These are phyloP conservation scores for Micrasema longulum DNA, from an alignment of 1,140 invertebrate species.

Conservation along the genomic window DNA sequence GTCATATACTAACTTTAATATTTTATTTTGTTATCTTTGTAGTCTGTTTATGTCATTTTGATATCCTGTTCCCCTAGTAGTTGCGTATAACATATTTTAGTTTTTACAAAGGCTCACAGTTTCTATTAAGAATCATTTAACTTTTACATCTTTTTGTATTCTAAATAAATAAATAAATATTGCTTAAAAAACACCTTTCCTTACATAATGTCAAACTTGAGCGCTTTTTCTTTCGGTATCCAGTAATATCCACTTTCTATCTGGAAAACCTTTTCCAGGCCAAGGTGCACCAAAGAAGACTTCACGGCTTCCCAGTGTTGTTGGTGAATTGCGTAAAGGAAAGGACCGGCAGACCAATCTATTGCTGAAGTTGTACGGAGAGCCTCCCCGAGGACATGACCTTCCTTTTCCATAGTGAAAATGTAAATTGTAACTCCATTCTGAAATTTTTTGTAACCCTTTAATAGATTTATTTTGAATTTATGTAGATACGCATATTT, in stretches of 20 bases:
- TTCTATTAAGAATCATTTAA: background rate
- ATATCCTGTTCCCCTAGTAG: too few species aligned
- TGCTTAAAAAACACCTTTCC: background rate
- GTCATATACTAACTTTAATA: too few species aligned
- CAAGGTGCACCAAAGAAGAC: constrained; percentile 34
- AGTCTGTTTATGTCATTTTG: too few species aligned
- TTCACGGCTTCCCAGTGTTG: constrained; percentile 49
- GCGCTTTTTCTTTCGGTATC: constrained; percentile 49
- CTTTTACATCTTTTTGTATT: background rate
- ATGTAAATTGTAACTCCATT: constrained; percentile 32
- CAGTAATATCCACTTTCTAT: constrained; percentile 48
- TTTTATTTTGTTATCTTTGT: too few species aligned
- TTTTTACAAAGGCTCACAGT: background rate
- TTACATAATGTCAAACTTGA: constrained; percentile 53
- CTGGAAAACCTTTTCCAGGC: constrained; percentile 43
- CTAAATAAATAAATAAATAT: background rate
- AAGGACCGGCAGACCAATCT: constrained; percentile 40
- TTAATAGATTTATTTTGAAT: constrained; percentile 2
- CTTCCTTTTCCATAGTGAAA: constrained; percentile 46
- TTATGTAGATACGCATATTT: background rate
- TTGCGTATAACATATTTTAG: too few species aligned
- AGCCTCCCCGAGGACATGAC: constrained; percentile 34
- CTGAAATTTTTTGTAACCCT: constrained; percentile 39
- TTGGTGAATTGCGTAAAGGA: constrained; percentile 50
- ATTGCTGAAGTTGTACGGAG: constrained; percentile 39